These are phyloP conservation scores for Hypomecis punctinalis DNA, from an alignment of 2,888 invertebrate genomes.

Conservation along the genomic window DNA sequence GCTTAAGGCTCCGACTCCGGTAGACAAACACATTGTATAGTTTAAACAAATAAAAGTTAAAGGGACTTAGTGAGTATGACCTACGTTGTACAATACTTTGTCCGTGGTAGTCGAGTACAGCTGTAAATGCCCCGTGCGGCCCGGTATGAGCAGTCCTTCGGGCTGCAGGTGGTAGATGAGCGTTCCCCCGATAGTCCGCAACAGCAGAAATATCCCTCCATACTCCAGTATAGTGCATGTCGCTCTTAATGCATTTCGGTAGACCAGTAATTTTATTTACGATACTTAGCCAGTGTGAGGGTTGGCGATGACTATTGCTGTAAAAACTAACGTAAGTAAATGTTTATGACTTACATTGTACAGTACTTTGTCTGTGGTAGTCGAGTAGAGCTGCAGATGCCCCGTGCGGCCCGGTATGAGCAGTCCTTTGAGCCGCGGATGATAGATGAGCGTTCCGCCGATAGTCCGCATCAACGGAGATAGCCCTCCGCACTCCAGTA, in stretches of 20 bases:
- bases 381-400: slow-evolving; percentile 76
- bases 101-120: slow-evolving; percentile 73
- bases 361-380: slow-evolving; percentile 72
- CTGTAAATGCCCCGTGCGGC: slow-evolving; percentile 75
- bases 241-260: no score
- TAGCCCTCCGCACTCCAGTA: slow-evolving; percentile 77
- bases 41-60: no score
- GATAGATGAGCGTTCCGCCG: slow-evolving; percentile 65
- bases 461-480: slow-evolving; percentile 65
- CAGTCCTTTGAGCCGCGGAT: slow-evolving; percentile 61
- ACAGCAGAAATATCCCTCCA: no score
- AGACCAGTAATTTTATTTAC: no score
- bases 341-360: slow-evolving; percentile 69
- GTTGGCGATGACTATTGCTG: no score
- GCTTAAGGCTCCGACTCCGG: no score
- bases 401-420: slow-evolving; percentile 76
- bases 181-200: slow-evolving; percentile 55
- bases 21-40: no score
- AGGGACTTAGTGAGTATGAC: no score
- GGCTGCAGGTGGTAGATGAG: slow-evolving; percentile 64
- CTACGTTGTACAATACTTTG: slow-evolving; percentile 79
- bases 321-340: background rate
- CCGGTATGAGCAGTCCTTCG: slow-evolving; percentile 70
- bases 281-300: no score
- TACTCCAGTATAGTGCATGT: no score